Base-by-base conservation (phyloP, 2,888 invertebrate genomes). In the Julus scandinavius region DNA sequence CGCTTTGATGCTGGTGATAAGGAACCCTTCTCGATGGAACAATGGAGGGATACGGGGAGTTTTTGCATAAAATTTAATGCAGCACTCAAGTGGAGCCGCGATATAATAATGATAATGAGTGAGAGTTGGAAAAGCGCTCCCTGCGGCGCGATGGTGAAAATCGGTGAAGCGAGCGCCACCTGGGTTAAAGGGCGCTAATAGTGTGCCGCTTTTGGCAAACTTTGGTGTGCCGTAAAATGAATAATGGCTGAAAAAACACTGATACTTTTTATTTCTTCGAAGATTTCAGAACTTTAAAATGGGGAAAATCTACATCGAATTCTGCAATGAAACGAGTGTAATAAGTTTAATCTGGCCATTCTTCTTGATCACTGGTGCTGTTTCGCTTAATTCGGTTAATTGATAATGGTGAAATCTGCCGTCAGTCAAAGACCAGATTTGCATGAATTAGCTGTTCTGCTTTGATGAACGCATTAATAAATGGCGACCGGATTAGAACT, bases 61-160 rank as follows among this genome's bases (percentile, higher is more conserved):
- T n/a, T 63, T 63, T 20, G 63, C 63, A 63, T 63, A 63, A 63
- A 63, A 63, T 17, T 63, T 63, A 63, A 63, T 63, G 63, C 63
- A 1, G 6, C 63, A 6, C 63, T 63, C 63, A 63, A 63, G 63
- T 63, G 63, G 63, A 63, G 63, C 63, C n/a, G 4, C 63, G 2
- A 63, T 20, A 20, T 20, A 63, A 63, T 63, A 20, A 63, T 63
- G 63, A 63, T 63, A 63, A 63, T 63, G n/a, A 63, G 63, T 63
- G 63, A 63, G 63, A 63, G 63, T 63, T 17, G 20, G 63, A 63
- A 63, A 63, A 63, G 63, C n/a, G 63, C n/a, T n/a, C 63, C 63
- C 63, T 20, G 6, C n/a, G 63, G 63, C 63, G 20, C n/a, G 6
- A 20, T 20, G 63, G 6, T n/a, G 63, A n/a, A 17, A 20, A 3